A percentile compares a stretch with the other conserved stretches of the same genome.
Conservation (phyloP, 2,113 vertebrate genomes). For the Apteryx owenii region DNA sequence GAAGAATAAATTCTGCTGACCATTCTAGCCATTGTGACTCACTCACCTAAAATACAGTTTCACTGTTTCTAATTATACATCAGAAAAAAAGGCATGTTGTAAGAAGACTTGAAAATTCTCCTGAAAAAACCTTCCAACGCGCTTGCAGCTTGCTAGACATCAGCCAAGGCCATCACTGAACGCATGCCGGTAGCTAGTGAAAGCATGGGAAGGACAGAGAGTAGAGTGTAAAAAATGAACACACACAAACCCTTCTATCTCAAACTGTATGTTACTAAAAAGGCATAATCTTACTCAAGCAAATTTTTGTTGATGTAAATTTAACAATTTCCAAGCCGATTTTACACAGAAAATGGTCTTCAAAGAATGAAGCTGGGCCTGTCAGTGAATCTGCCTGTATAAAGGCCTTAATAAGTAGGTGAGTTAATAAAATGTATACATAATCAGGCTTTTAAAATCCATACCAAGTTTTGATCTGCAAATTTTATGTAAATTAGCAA, state of each 20-base stretch:
- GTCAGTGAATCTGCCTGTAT: not conserved
- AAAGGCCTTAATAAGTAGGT: not conserved
- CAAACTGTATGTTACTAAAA: not conserved
- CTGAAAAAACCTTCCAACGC: not conserved
- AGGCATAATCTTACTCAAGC: not conserved
- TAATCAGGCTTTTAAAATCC: not conserved
- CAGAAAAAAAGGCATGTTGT: not conserved
- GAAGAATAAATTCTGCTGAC: not conserved
- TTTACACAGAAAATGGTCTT: not conserved
- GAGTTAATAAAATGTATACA: not conserved
- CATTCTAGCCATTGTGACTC: not conserved
- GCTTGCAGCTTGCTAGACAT: not conserved
- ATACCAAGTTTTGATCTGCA: not conserved
- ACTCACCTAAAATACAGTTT: not conserved
- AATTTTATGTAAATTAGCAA: not conserved
- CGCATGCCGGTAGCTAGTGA: not conserved
- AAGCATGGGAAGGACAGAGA: not conserved
- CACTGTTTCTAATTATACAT: not conserved
- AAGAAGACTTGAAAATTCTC: not conserved
- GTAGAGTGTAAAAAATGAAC: not conserved
- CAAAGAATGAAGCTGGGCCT: not conserved
- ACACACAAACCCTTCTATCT: not conserved
- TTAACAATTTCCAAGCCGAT: not conserved
- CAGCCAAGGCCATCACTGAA: not conserved
- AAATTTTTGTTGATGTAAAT: not conserved